Base-by-base conservation (phyloP, 2,113 vertebrate genomes). In the Podarcis raffonei region DNA sequence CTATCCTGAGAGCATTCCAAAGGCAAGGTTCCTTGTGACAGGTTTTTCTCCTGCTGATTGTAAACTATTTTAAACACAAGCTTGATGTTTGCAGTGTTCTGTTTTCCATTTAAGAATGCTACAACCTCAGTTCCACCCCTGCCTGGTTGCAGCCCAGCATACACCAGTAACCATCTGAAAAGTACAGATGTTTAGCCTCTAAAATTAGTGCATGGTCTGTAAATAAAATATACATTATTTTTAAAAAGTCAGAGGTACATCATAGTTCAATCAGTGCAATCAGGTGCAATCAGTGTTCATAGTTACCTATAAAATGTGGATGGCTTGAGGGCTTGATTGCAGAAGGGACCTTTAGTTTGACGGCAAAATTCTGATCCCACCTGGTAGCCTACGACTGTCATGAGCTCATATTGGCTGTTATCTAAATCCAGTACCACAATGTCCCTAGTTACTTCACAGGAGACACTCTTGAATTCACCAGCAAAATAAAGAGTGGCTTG, bases 351-450 rank as follows among this genome's bases (percentile, higher is more conserved):
- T 85, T 84, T 86, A 27, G 83, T 80, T 59, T 91, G 32, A 48
- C 81, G 84, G 65, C 87, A 89, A 22, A 79, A 48, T 83, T 89
- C 87, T 53, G 80, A 42, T 65, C 81, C 59, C 59, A 86, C 69
- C 39, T 81, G 37, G 88, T 18, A 90, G 42, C 81, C 85, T 62
- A 3, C 1, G 16, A 80, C 16, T 42, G 27, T 79, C 53, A 71
- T 88, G 39, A 76, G 27, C 82, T 86, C 30, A 39, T 88, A 89
- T 27, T 89, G 90, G 13, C 72, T 75, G 81, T 80, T 53, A 4
- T 82, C 79, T 30, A 83, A 30, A 6, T 85, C 79, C 8, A 62
- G 59, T 30, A 74, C 1, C 6, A 85, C 62, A 84, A 74, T 6
- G n/a, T 79, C 79, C 32, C 83, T 91, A 48, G 75, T 27, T 53